Base-by-base conservation (phyloP, 1,140 invertebrate species). In the Condylostylus longicornis region DNA sequence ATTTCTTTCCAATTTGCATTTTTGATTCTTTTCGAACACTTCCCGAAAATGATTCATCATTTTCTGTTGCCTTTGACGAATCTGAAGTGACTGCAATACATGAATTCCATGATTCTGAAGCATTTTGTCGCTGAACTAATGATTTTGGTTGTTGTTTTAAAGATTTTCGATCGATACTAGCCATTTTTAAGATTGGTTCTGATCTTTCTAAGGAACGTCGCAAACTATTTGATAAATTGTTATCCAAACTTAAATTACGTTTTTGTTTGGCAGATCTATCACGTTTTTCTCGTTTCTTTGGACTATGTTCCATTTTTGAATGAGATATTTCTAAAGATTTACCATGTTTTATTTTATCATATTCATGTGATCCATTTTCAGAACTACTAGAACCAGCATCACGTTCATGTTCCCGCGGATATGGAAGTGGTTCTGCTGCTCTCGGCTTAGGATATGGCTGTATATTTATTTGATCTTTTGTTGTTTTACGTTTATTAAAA, bases 181-280 rank as follows among this genome's bases (percentile, higher is more conserved):
- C 10, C 40, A 28, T 18, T 1, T 22, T 12, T 12, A 8, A 4
- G 2, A 5, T 12, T 4, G 7, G 6, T 8, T 25, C 35, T 12
- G 13, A 8, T 27, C 15, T 25, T 20, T 37, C 35, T 2, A 37
- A 18, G 15, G 13, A 29, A 29, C 19, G 40, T 27, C 8, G 47
- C 44, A 19, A 13, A 4, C 15, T 14, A 14, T 18, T 10, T 7
- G 50, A 40, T 6, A 46, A 38, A 18, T 34, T 54, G 21, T 51
- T 56, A 30, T 57, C 55, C 7, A 54, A 33, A 30, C 55, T 52
- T 2, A 58, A 42, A 23, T 58, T 58, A 9, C 54, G 40, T 23
- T 58, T 58, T n/a, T 58, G 55, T 31, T 58, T 58, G 1, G 45
- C 44, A 14, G 21, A 49, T 9, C 55, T 48, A 18, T 58, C 58